These are phyloP conservation scores for Conus canariensis DNA, from an alignment of 2,888 invertebrate genomes.

Conservation along the genomic window DNA sequence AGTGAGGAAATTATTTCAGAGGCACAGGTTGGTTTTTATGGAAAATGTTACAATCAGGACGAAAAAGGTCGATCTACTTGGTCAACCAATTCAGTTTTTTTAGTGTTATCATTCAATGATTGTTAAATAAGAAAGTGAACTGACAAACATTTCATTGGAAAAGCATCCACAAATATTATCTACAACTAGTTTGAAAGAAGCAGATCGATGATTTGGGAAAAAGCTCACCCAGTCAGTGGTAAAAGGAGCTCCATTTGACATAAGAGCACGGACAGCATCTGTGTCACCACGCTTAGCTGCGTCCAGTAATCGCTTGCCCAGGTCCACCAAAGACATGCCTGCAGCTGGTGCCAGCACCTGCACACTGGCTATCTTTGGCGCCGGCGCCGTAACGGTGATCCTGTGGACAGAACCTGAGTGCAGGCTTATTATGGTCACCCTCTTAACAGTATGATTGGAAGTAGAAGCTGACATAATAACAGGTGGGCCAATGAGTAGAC, in stretches of 20 bases:
- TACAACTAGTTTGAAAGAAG: neutral
- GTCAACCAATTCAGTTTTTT: too few relatives aligned
- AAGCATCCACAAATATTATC: neutral
- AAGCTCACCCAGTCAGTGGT: constrained; percentile 92
- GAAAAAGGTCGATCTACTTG: too few relatives aligned
- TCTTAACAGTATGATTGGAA: neutral
- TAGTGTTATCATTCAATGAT: too few relatives aligned
- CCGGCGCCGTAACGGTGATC: constrained; percentile 25
- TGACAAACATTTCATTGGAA: too few relatives aligned
- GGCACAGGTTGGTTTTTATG: too few relatives aligned
- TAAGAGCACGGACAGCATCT: constrained; percentile 86
- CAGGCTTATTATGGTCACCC: too few relatives aligned
- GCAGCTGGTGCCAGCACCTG: constrained; percentile 44
- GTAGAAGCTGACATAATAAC: neutral
- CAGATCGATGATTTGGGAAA: neutral
- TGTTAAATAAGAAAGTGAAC: too few relatives aligned
- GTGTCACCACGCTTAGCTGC: constrained; percentile 90
- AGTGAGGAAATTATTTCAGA: too few relatives aligned
- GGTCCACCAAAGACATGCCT: constrained; percentile 81
- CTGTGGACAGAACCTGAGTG: neutral
- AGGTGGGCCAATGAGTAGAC: neutral
- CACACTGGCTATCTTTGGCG: constrained; percentile 41
- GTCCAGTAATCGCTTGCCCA: constrained; percentile 90
- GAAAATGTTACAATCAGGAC: too few relatives aligned
- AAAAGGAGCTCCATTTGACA: constrained; percentile 93